Conservation (phyloP, 2,797 vertebrate genomes). For the Tenualosa thibaudeaui region DNA sequence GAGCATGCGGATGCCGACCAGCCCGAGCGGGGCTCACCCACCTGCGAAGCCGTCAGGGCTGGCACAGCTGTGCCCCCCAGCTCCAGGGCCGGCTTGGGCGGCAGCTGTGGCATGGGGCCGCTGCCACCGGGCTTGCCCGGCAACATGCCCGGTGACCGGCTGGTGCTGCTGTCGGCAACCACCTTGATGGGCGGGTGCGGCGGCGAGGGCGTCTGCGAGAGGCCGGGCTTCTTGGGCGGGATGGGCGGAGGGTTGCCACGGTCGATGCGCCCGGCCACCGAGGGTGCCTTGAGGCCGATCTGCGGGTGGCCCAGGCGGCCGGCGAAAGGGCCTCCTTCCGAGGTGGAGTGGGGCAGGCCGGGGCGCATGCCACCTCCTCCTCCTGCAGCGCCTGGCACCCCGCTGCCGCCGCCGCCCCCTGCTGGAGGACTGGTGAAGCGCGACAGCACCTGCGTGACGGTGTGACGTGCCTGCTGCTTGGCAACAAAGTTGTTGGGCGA, state of each 20-base stretch:
- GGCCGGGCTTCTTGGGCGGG: conserved; percentile 98
- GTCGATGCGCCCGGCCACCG: conserved; percentile 84
- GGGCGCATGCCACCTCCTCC: conserved; percentile 67
- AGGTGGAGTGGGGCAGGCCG: conserved; percentile 79
- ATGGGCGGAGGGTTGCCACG: conserved; percentile 97
- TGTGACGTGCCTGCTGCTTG: conserved; percentile 95
- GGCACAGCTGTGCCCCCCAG: conserved; percentile 88
- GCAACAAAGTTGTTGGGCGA: conserved; percentile 91
- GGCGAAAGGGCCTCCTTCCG: conserved; percentile 81
- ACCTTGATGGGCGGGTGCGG: conserved; percentile 93
- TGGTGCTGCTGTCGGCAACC: conserved; percentile 82
- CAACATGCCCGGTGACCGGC: conserved; percentile 75
- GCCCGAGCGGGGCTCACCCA: conserved; percentile 84
- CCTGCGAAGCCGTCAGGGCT: conserved; percentile 98
- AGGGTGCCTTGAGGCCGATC: conserved; percentile 86
- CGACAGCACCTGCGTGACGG: conserved; percentile 94
- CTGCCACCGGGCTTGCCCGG: conserved; percentile 74
- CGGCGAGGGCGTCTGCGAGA: conserved; percentile 93
- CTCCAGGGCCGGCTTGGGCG: conserved; percentile 97
- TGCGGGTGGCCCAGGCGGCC: conserved; percentile 76
- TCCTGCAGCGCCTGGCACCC: not conserved
- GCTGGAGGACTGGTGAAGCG: conserved; percentile 92
- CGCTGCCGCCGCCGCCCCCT: conserved; percentile 43
- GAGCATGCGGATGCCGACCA: conserved; percentile 89
- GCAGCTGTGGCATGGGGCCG: conserved; percentile 88